A percentile compares a stretch with the other conserved stretches of the same genome.
phyloP scores from a whole-genome alignment of 2,888 invertebrate genomes.

The Notodromas monacha region DNA sequence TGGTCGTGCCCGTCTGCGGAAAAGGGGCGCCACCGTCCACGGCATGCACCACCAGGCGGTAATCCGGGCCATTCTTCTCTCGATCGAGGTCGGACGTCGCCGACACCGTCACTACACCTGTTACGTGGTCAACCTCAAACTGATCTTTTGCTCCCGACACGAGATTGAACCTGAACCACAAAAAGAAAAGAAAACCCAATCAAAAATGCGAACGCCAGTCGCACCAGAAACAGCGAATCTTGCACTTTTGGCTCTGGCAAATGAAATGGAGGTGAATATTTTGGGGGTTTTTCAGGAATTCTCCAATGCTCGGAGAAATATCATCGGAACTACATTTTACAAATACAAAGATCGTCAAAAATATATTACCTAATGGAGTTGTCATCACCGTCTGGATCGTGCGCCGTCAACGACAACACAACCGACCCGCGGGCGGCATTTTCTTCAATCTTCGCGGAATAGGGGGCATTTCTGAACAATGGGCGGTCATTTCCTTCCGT shows the following conservation, averaged over 20 bases:
- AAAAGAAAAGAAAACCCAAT: too few relatives aligned
- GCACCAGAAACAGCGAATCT: too few relatives aligned
- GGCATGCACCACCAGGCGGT: neutral
- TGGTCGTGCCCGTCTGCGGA: neutral
- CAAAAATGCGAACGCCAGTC: too few relatives aligned
- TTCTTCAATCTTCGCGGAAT: neutral
- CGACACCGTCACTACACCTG: neutral
- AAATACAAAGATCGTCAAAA: too few relatives aligned
- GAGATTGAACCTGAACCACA: too few relatives aligned
- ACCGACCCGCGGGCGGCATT: neutral
- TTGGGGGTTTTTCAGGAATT: too few relatives aligned
- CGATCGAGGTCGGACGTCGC: neutral
- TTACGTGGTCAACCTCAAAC: neutral
- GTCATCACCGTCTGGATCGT: slow-evolving; percentile 1
- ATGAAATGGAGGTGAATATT: too few relatives aligned
- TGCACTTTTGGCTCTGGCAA: too few relatives aligned
- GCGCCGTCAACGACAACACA: neutral
- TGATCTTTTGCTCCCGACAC: neutral
- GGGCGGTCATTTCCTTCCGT: neutral
- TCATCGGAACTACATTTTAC: too few relatives aligned
- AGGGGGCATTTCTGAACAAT: neutral
- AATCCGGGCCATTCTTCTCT: neutral
- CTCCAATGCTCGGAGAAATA: too few relatives aligned
- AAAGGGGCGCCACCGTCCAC: too few relatives aligned
- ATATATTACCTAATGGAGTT: neutral